Conservation (phyloP, 2,888 invertebrate genomes). For the Torymus tubicola region DNA sequence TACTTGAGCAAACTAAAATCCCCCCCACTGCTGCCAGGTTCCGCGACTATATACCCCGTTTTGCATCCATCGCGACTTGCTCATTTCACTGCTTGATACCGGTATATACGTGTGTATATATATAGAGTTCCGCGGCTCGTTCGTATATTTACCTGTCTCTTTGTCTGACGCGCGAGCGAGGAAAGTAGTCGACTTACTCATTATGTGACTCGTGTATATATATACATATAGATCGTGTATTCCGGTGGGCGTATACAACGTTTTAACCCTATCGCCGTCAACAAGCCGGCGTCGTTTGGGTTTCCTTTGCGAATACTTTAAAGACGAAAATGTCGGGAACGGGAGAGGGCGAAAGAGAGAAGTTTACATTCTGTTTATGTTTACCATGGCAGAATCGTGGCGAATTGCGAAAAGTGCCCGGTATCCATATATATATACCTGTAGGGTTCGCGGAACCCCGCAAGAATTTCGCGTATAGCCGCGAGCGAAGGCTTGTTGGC, state of each 20-base stretch:
- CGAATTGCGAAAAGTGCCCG: constrained; percentile 41
- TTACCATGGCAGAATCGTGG: constrained; percentile 63
- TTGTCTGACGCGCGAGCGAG: constrained; percentile 25
- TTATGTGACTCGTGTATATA: not conserved
- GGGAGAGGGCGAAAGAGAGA: constrained; percentile 63
- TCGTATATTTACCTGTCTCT: constrained; percentile 58
- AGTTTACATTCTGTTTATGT: constrained; percentile 73
- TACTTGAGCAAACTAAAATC: constrained; percentile 73
- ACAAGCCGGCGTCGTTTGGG: constrained; percentile 44
- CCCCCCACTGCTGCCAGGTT: constrained; percentile 8
- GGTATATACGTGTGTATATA: no score
- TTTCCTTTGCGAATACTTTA: constrained; percentile 74
- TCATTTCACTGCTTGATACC: constrained; percentile 27
- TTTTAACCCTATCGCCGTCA: constrained; percentile 59
- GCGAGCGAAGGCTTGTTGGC: not conserved
- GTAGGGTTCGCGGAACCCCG: constrained; percentile 9
- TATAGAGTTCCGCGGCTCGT: constrained; percentile 55
- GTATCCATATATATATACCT: no score
- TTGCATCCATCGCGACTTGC: constrained; percentile 35
- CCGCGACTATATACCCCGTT: constrained; percentile 19
- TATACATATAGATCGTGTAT: constrained; percentile 31
- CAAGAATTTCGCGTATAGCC: constrained; percentile 29
- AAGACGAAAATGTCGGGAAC: constrained; percentile 67
- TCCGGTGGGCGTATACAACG: not conserved
- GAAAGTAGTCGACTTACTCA: constrained; percentile 21